Evolutionary conservation across 2,113 vertebrate species (phyloP).

Genomic region (Tychaedon coryphoeus): DNA sequence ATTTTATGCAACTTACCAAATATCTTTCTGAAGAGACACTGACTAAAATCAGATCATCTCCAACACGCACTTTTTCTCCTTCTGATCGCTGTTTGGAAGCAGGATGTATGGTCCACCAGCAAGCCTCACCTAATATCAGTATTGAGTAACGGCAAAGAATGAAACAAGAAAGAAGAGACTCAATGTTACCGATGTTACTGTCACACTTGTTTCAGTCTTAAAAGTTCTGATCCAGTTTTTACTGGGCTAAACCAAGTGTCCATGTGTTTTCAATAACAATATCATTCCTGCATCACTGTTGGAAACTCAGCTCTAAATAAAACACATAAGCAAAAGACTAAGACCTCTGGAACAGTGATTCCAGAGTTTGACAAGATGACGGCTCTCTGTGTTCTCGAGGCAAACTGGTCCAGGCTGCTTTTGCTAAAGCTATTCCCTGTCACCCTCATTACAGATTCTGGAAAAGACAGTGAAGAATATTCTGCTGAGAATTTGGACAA

Average conservation of each 20-base stretch:
- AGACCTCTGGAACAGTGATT: neutral
- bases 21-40: slow-evolving; percentile 97
- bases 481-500: neutral
- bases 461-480: neutral
- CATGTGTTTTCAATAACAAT: neutral
- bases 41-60: slow-evolving; percentile 96
- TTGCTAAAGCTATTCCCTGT: neutral
- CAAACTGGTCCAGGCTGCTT: neutral
- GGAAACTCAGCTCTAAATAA: neutral
- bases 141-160: neutral
- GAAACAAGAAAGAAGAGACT: neutral
- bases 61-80: slow-evolving; percentile 94
- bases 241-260: neutral
- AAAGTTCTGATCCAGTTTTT: neutral
- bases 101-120: slow-evolving; percentile 89
- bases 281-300: neutral
- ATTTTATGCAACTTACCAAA: slow-evolving; percentile 79
- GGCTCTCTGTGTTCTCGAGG: neutral
- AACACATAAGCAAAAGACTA: neutral
- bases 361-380: neutral
- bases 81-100: slow-evolving; percentile 89
- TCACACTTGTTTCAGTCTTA: neutral
- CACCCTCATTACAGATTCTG: neutral
- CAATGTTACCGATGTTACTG: neutral
- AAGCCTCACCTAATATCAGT: slow-evolving; percentile 81